Evolutionary conservation across 2,888 invertebrate genomes (phyloP).

Genomic region (Drosophila trichaetosa): DNA sequence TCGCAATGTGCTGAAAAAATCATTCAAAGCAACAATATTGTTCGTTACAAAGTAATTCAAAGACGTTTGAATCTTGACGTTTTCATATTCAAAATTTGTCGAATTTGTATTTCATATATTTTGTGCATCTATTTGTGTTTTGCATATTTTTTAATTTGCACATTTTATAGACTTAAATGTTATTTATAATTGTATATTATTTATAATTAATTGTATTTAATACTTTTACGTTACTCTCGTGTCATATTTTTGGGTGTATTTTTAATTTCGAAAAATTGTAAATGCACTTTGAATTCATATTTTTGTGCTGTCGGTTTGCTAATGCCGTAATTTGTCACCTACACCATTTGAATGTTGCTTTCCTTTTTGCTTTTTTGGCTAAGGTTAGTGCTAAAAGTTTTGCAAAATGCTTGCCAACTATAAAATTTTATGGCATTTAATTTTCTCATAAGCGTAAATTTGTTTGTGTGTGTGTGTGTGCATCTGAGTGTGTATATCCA

Average conservation of each 20-base stretch:
- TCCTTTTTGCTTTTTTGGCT: conserved; percentile 30
- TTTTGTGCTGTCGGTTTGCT: conserved; percentile 39
- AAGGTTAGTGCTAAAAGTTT: conserved; percentile 61
- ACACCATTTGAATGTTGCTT: conserved; percentile 47
- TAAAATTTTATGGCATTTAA: conserved; percentile 75
- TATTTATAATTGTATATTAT: no score
- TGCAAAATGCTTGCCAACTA: conserved; percentile 70
- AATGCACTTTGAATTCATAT: conserved; percentile 24
- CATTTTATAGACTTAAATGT: background rate
- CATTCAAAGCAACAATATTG: background rate
- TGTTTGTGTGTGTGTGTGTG: conserved; percentile 7
- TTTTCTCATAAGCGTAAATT: conserved; percentile 73
- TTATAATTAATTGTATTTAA: conserved; percentile 1
- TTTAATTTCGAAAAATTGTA: conserved; percentile 5
- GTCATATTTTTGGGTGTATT: conserved; percentile 5
- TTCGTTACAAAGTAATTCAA: background rate
- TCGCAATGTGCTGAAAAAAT: conserved; percentile 13
- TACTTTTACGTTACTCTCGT: conserved; percentile 7
- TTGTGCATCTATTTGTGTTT: background rate
- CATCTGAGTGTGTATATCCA: background rate
- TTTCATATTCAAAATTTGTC: background rate
- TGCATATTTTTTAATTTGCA: background rate
- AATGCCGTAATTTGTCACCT: conserved; percentile 66
- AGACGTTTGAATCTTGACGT: background rate
- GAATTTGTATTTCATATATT: background rate